Evolutionary conservation across 2,113 vertebrate species (phyloP).

Genomic region (Ceyx margarethae): DNA sequence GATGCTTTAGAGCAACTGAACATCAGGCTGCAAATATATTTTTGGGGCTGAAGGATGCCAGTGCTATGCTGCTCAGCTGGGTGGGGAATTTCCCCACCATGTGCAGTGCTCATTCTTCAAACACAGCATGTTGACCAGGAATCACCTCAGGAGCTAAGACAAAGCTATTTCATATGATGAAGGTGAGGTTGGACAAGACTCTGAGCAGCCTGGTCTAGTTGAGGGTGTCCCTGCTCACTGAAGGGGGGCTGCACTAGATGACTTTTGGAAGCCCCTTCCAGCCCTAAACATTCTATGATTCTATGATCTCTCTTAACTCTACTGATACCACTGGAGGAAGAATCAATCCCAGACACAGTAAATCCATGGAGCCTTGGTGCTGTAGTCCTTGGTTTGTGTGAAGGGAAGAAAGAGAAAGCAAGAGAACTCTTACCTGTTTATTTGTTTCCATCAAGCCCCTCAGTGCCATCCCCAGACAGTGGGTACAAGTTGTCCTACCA

Average conservation of each 20-base stretch:
- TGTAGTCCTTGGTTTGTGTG: background rate
- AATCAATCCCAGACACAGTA: background rate
- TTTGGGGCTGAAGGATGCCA: background rate
- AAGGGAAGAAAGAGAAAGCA: background rate
- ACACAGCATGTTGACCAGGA: background rate
- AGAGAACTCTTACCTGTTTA: conserved; percentile 53
- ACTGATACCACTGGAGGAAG: background rate
- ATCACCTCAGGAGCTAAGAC: background rate
- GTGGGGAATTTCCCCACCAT: background rate
- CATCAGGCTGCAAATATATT: background rate
- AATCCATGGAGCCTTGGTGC: background rate
- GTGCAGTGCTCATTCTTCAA: background rate
- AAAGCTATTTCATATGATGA: background rate
- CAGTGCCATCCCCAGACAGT: conserved; percentile 56
- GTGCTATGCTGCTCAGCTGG: background rate
- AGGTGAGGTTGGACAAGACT: too few relatives aligned
- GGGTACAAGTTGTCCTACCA: conserved; percentile 63
- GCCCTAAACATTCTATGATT: too few relatives aligned
- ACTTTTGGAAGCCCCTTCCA: too few relatives aligned
- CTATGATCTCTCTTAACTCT: background rate
- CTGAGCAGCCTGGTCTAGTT: too few relatives aligned
- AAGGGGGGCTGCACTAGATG: too few relatives aligned
- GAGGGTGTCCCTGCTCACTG: too few relatives aligned
- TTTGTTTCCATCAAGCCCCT: conserved; percentile 46
- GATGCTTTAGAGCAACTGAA: background rate